Base-by-base conservation (phyloP, 2,113 vertebrate species). In the Cyprinus carpio region DNA sequence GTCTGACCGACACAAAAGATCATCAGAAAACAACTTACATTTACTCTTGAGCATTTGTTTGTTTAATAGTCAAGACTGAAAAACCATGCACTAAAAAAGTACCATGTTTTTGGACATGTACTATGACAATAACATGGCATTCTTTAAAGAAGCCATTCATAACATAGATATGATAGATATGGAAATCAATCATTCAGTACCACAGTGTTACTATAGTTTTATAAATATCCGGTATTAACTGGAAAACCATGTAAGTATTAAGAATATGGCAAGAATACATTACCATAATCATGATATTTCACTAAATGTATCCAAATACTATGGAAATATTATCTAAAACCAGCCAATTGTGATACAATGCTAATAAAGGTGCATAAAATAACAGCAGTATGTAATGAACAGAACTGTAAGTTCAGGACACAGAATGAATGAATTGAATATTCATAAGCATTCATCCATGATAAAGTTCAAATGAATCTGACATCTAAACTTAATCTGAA, bases 1-100 rank as follows among this genome's bases (percentile, higher is more conserved):
- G 88, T 76, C 90, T 46, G 85, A 51, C 11, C 49, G 6, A 23
- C 20, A 18, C 4, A 8, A 20, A 1, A 25, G 37, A 43, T 31
- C 40, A 75, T 75, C 25, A 31, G 43, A 51, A 71, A 20, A 71
- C 0, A 20, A 69, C 18, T 34, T 31, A 2, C 67, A 29, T 6
- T 64, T 6, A 58, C 1, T 56, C 18, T 20, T 56, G 54, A 56
- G 56, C 56, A 58, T 58, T 58, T 58, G 54, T 23, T 58, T 58
- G 54, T 9, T n/a, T 58, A 58, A 58, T 58, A 58, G 20, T 58
- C 18, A 16, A 16, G 49, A 56, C 8, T 23, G 54, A 23, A 20
- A 58, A 58, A 20, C 8, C 18, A 9, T 8, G 18, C 23, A 58
- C 54, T 58, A 9, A 58, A 58, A 20, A 58, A 23, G 2, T 23